Evolutionary conservation across 2,113 vertebrate genomes (phyloP).

Genomic region (Cercopithecus mona): DNA sequence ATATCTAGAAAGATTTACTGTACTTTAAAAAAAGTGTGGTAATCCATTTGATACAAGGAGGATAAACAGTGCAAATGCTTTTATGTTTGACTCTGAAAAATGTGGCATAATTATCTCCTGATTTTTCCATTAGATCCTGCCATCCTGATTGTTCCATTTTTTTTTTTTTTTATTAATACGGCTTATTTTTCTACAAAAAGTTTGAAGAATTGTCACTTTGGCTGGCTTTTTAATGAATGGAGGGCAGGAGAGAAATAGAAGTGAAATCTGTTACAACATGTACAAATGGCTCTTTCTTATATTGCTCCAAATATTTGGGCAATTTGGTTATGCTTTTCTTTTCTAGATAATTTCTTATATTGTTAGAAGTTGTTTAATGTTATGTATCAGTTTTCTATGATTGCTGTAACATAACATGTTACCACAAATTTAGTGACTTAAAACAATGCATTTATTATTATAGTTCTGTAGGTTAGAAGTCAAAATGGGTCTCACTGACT

Average conservation of each 20-base stretch:
- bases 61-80: not conserved
- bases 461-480: not conserved
- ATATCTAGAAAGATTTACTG: not conserved
- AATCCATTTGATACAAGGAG: not conserved
- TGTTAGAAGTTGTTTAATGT: not conserved
- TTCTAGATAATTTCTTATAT: constrained; percentile 2
- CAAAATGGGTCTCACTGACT: not conserved
- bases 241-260: not conserved
- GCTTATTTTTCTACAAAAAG: not conserved
- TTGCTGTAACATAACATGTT: not conserved
- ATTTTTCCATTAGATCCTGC: not conserved
- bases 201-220: constrained; percentile 31
- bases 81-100: not conserved
- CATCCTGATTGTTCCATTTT: not conserved
- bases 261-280: not conserved
- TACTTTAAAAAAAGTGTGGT: not conserved
- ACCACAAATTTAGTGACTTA: not conserved
- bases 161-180: not conserved
- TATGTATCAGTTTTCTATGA: not conserved
- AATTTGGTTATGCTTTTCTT: constrained; percentile 4
- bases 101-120: not conserved
- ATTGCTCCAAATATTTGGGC: not conserved
- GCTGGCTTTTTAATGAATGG: not conserved
- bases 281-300: not conserved
- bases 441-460: not conserved